phyloP scores from a whole-genome alignment of 2,888 invertebrate genomes.

The Entomobrya proxima region DNA sequence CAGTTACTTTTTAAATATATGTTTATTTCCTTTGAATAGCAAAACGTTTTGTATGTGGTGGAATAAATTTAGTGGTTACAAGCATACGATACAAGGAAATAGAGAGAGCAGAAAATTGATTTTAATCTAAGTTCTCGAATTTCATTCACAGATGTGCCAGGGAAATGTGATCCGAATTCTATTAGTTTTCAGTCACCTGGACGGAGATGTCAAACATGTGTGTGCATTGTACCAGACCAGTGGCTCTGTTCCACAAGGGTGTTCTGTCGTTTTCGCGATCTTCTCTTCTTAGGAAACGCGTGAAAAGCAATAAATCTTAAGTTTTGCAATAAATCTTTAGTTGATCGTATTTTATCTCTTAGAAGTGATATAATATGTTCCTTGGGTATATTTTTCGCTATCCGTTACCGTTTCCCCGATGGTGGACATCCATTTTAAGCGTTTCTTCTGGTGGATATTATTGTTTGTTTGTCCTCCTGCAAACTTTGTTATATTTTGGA shows the following conservation, averaged over 20 bases:
- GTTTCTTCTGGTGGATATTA: no score
- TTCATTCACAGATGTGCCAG: conserved; percentile 36
- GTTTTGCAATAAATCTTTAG: neutral
- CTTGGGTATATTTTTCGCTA: no score
- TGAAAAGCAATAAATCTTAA: conserved; percentile 10
- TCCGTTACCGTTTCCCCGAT: no score
- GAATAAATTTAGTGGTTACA: neutral
- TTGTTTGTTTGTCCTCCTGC: no score
- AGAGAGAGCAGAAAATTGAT: neutral
- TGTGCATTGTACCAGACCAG: conserved; percentile 49
- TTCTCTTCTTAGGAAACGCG: conserved; percentile 31
- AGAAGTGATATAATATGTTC: neutral
- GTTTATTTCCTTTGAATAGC: no score
- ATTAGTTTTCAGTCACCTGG: conserved; percentile 57
- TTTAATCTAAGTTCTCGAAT: neutral
- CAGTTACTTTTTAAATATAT: no score
- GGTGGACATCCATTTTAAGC: no score
- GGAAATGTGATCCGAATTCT: conserved; percentile 37
- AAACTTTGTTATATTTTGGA: no score
- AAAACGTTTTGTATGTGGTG: neutral
- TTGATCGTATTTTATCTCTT: neutral
- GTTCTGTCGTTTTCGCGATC: conserved; percentile 48
- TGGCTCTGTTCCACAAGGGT: conserved; percentile 64
- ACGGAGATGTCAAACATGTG: conserved; percentile 56
- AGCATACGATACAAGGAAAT: neutral